A percentile compares a stretch with the other conserved stretches of the same genome.
These are phyloP conservation scores for Euplagia quadripunctaria DNA, from an alignment of 2,888 invertebrate genomes.

Conservation along the genomic window DNA sequence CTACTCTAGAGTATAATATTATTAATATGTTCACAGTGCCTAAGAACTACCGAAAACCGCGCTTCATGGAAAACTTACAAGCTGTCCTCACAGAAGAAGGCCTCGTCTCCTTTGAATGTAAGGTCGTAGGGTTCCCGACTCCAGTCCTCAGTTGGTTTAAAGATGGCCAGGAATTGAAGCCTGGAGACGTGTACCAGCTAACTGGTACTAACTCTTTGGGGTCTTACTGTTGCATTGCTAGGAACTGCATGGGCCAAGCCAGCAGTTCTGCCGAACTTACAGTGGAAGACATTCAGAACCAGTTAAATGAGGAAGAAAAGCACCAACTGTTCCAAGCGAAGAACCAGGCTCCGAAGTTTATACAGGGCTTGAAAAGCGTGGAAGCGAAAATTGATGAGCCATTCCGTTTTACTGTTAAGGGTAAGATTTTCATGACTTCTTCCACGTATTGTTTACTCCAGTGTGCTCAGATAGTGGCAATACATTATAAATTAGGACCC, in stretches of 20 bases:
- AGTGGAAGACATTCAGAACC: conserved; percentile 96
- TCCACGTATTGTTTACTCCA: background rate
- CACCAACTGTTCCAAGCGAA: conserved; percentile 90
- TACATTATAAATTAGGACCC: too few relatives aligned
- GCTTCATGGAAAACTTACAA: conserved; percentile 96
- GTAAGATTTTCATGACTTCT: conserved; percentile 71
- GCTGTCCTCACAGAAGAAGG: conserved; percentile 97
- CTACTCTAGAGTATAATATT: too few relatives aligned
- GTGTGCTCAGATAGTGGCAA: background rate
- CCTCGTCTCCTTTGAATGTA: conserved; percentile 96
- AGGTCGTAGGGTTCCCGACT: conserved; percentile 96
- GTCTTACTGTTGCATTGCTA: conserved; percentile 95
- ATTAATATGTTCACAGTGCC: conserved; percentile 89
- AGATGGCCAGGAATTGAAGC: conserved; percentile 96
- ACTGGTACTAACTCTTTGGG: conserved; percentile 96
- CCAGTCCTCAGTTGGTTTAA: conserved; percentile 96
- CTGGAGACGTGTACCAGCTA: conserved; percentile 96
- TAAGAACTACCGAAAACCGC: conserved; percentile 95
- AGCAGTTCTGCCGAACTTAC: conserved; percentile 95
- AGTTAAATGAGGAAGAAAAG: conserved; percentile 95
- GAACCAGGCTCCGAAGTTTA: conserved; percentile 94
- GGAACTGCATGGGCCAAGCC: conserved; percentile 96
- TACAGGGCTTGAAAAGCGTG: conserved; percentile 93
- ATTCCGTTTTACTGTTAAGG: conserved; percentile 93
- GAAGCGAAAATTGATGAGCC: conserved; percentile 94